Evolutionary conservation across 1,140 invertebrate genomes (phyloP).

Genomic region (Micrasema longulum): DNA sequence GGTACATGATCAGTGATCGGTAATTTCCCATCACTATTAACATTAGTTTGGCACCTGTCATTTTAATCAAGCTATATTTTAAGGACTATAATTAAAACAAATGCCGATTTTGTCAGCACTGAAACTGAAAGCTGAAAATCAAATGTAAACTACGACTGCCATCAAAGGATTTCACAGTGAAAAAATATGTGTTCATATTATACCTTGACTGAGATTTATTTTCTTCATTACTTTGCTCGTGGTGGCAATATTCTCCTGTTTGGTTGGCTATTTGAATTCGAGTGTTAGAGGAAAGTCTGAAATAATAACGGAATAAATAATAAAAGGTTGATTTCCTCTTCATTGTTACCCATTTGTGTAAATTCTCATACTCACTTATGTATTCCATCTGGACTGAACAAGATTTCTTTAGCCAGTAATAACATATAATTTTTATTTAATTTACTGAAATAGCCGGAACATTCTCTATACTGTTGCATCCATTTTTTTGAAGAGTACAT

Average conservation of each 20-base stretch:
- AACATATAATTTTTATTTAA: constrained; percentile 50
- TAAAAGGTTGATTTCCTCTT: no score
- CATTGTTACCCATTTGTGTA: no score
- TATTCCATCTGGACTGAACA: constrained; percentile 39
- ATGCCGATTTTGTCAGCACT: no score
- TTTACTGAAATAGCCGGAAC: constrained; percentile 52
- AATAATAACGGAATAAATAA: not conserved
- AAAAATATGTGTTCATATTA: no score
- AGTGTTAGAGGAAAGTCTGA: constrained; percentile 45
- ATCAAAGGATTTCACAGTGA: no score
- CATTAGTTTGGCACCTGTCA: no score
- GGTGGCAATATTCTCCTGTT: constrained; percentile 49
- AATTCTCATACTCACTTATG: constrained; percentile 43
- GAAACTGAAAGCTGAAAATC: no score
- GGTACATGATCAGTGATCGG: no score
- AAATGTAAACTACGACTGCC: not conserved
- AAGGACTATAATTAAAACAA: no score
- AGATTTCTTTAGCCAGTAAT: constrained; percentile 43
- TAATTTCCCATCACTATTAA: no score
- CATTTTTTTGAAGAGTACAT: constrained; percentile 51
- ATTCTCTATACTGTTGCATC: constrained; percentile 54
- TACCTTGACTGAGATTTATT: constrained; percentile 9
- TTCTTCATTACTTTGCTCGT: constrained; percentile 42
- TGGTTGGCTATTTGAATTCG: constrained; percentile 50
- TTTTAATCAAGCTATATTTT: no score